Percentiles rank a stretch among this genome's conserved stretches.
Evolutionary conservation across 2,113 vertebrate genomes (phyloP).

Genomic region (Xenopus borealis): DNA sequence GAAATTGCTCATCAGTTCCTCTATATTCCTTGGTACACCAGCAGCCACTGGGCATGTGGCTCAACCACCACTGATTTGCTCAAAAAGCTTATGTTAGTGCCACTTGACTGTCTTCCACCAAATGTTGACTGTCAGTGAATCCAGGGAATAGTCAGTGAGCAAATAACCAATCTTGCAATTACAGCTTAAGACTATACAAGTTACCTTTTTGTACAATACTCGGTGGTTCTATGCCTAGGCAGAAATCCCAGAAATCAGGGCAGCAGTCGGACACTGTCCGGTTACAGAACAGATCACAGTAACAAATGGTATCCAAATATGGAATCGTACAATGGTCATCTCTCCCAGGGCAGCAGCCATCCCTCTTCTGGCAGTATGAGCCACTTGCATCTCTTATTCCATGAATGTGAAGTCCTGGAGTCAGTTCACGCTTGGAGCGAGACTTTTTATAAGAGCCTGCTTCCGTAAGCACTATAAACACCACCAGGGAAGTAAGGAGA

Average conservation of each 20-base stretch:
- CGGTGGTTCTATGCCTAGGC: conserved; percentile 79
- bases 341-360: conserved; percentile 83
- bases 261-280: conserved; percentile 94
- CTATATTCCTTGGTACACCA: too few species aligned
- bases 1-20: too few species aligned
- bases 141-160: too few species aligned
- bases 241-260: conserved; percentile 94
- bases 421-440: conserved; percentile 69
- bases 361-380: conserved; percentile 79
- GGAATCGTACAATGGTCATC: conserved; percentile 83
- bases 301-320: conserved; percentile 90
- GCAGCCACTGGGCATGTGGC: too few species aligned
- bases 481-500: conserved; percentile 45
- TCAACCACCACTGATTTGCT: too few species aligned
- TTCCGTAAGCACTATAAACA: conserved; percentile 64
- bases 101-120: too few species aligned
- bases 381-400: conserved; percentile 84
- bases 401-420: conserved; percentile 72
- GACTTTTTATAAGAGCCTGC: conserved; percentile 41
- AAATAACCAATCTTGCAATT: too few species aligned
- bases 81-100: too few species aligned
- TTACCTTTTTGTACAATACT: too few species aligned
- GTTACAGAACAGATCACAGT: conserved; percentile 98
- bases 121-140: too few species aligned
- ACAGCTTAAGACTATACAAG: too few species aligned